A percentile compares a stretch with the other conserved stretches of the same genome.
Evolutionary conservation across 2,888 invertebrate genomes (phyloP).

Genomic region (Chelonus formosanus): DNA sequence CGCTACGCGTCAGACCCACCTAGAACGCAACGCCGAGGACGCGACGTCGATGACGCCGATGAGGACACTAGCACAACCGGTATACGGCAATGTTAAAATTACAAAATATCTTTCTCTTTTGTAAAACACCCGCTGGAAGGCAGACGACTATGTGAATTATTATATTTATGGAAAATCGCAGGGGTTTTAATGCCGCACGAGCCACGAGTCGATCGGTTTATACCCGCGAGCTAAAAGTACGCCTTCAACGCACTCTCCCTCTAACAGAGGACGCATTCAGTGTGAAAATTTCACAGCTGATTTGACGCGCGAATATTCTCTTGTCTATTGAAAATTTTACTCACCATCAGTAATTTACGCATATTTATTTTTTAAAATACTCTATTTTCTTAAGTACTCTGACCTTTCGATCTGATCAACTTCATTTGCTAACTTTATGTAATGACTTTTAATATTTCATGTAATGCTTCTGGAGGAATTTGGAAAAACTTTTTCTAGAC

Average conservation of each 20-base stretch:
- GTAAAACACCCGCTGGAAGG: constrained; percentile 6
- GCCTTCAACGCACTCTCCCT: constrained; percentile 3
- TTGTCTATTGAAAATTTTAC: constrained; percentile 29
- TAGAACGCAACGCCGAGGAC: constrained; percentile 43
- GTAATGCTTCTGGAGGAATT: too few relatives aligned
- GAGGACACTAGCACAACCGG: constrained; percentile 31
- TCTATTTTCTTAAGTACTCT: too few relatives aligned
- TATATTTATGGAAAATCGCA: constrained; percentile 28
- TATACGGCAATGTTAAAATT: constrained; percentile 43
- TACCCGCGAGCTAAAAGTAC: constrained; percentile 15
- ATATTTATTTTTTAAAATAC: too few relatives aligned
- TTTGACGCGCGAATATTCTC: constrained; percentile 30
- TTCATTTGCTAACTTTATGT: too few relatives aligned
- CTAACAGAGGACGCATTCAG: constrained; percentile 10
- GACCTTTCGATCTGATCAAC: too few relatives aligned
- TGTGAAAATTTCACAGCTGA: constrained; percentile 29
- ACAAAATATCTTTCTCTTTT: constrained; percentile 44
- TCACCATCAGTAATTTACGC: constrained; percentile 15
- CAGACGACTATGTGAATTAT: constrained; percentile 16
- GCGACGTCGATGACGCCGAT: constrained; percentile 40
- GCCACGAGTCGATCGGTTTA: constrained; percentile 10
- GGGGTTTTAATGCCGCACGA: constrained; percentile 6
- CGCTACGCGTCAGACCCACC: constrained; percentile 49
- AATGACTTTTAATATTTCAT: too few relatives aligned
- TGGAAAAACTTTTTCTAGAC: too few relatives aligned